These are phyloP conservation scores for Zosterops pallidus DNA, from an alignment of 2,113 vertebrate genomes.

Conservation along the genomic window DNA sequence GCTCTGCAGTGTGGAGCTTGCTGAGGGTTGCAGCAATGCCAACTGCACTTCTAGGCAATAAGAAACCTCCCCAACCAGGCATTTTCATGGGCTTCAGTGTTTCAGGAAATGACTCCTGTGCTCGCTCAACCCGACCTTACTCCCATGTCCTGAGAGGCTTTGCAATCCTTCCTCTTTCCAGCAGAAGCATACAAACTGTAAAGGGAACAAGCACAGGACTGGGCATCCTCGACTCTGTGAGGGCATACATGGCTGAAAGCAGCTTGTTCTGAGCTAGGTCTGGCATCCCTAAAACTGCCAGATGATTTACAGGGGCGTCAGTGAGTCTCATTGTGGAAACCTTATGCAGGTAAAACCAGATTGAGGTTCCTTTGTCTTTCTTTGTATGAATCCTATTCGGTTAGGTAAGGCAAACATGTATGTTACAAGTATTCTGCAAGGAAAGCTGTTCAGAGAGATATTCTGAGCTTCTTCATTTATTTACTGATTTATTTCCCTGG, in stretches of 20 bases:
- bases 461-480: not conserved
- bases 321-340: not conserved
- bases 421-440: not conserved
- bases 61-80: not conserved
- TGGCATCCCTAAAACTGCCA: not conserved
- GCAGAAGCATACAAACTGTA: not conserved
- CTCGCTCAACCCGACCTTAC: rapidly evolving
- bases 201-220: rapidly evolving
- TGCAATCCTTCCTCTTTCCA: not conserved
- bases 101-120: not conserved
- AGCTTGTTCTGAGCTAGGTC: not conserved
- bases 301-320: not conserved
- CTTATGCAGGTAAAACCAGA: not conserved
- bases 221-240: rapidly evolving
- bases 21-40: not conserved
- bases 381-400: not conserved
- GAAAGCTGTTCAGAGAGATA: not conserved
- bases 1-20: not conserved
- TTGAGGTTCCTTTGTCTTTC: not conserved
- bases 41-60: rapidly evolving
- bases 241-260: not conserved
- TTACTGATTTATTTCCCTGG: not conserved
- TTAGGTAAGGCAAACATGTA: not conserved
- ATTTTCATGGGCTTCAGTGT: rapidly evolving
- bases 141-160: not conserved